phyloP scores from a whole-genome alignment of 2,888 invertebrate genomes.

The Siphlonurus alternatus region DNA sequence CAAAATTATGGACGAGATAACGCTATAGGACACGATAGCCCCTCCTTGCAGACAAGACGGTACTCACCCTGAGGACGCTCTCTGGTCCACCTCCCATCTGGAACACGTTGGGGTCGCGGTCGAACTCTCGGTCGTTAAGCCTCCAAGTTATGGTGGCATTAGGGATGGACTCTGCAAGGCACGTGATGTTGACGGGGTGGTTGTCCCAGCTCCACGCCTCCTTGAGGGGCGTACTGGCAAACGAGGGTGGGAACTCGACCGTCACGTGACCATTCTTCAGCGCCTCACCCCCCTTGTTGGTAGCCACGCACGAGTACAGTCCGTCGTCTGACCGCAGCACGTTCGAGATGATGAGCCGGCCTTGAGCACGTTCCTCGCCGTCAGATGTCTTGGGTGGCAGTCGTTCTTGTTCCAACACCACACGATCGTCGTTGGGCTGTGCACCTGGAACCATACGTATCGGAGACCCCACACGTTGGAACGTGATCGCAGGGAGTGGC shows the following conservation, averaged over 20 bases:
- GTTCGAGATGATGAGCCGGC: conserved; percentile 41
- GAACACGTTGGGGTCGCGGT: conserved; percentile 34
- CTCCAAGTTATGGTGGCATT: conserved; percentile 85
- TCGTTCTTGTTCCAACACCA: conserved; percentile 38
- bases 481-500: conserved; percentile 63
- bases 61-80: conserved; percentile 37
- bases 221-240: conserved; percentile 42
- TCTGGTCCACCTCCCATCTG: conserved; percentile 50
- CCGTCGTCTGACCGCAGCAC: conserved; percentile 63
- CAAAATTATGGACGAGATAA: too few relatives aligned
- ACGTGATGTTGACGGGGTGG: conserved; percentile 65
- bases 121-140: conserved; percentile 27
- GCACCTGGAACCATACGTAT: conserved; percentile 30
- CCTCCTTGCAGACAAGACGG: conserved; percentile 3
- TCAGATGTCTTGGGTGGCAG: conserved; percentile 23
- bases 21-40: too few relatives aligned
- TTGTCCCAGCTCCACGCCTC: conserved; percentile 74
- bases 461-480: conserved; percentile 25
- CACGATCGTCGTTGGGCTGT: conserved; percentile 47
- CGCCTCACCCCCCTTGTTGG: conserved; percentile 58
- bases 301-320: conserved; percentile 71
- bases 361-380: conserved; percentile 40
- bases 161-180: conserved; percentile 72
- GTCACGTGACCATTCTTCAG: conserved; percentile 66
- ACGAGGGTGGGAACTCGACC: conserved; percentile 67